Percentiles rank a stretch among this genome's conserved stretches.
These are phyloP conservation scores for Bradynema listronoti DNA, from an alignment of 1,140 invertebrate species.

Conservation along the genomic window DNA sequence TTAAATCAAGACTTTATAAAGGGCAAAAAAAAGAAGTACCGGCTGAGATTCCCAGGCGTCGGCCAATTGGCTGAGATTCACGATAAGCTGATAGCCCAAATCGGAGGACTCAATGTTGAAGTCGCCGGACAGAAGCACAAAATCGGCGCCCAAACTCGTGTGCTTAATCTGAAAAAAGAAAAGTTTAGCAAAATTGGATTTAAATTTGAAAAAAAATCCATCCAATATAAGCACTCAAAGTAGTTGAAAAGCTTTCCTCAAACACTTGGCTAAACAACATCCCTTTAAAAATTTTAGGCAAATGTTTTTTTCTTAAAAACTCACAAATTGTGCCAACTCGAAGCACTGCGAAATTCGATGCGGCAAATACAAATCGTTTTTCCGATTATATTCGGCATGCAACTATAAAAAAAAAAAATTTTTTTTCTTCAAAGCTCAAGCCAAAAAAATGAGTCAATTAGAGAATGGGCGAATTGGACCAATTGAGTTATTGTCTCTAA, in stretches of 20 bases:
- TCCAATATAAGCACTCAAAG: too few relatives aligned
- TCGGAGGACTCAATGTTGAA: constrained; percentile 81
- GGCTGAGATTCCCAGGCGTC: constrained; percentile 60
- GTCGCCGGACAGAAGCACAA: constrained; percentile 80
- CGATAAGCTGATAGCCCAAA: constrained; percentile 69
- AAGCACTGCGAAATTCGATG: constrained; percentile 84
- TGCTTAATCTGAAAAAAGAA: not conserved
- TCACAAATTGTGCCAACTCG: constrained; percentile 85
- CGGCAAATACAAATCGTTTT: constrained; percentile 73
- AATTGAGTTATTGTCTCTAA: constrained; percentile 7
- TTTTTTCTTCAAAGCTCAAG: too few relatives aligned
- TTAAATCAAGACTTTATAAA: constrained; percentile 2
- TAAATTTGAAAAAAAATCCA: too few relatives aligned
- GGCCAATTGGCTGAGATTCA: constrained; percentile 60
- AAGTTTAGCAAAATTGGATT: constrained; percentile 3
- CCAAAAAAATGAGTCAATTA: too few relatives aligned
- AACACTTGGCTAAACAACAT: too few relatives aligned
- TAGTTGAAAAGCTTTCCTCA: too few relatives aligned
- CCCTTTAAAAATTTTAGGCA: too few relatives aligned
- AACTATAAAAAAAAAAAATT: not conserved
- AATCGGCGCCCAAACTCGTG: constrained; percentile 64
- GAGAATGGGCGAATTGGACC: not conserved
- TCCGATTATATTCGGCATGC: constrained; percentile 64
- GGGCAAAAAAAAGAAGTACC: constrained; percentile 10
- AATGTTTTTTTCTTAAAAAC: too few relatives aligned